Evolutionary conservation across 2,888 invertebrate species (phyloP).

Genomic region (Timema podura): DNA sequence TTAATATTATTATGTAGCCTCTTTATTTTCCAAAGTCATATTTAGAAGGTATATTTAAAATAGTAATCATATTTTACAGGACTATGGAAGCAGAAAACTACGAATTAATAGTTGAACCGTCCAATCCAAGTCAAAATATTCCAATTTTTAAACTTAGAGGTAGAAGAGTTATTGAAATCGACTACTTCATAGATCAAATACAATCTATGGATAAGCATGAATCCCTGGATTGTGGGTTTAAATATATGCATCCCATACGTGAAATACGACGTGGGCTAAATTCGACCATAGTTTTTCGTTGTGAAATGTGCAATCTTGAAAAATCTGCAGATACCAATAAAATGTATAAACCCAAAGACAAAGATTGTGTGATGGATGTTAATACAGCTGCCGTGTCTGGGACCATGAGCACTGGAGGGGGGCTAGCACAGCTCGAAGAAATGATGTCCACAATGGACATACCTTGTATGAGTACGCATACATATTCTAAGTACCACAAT

Average conservation of each 20-base stretch:
- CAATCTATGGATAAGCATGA: background rate
- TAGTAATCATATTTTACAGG: too few relatives aligned
- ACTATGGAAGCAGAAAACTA: too few relatives aligned
- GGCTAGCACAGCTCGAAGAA: slow-evolving; percentile 21
- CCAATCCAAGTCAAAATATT: too few relatives aligned
- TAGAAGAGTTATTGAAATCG: background rate
- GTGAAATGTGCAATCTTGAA: slow-evolving; percentile 11
- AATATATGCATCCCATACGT: background rate
- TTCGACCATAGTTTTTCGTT: background rate
- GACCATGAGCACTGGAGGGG: slow-evolving; percentile 19
- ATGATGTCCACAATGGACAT: slow-evolving; percentile 18
- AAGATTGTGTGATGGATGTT: background rate
- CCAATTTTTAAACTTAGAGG: background rate
- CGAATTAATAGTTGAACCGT: too few relatives aligned
- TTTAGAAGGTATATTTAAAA: too few relatives aligned
- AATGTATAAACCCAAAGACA: background rate
- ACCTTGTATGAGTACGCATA: slow-evolving; percentile 21
- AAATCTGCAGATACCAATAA: background rate
- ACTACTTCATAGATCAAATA: background rate
- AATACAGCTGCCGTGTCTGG: slow-evolving; percentile 25
- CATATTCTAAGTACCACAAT: slow-evolving; percentile 19
- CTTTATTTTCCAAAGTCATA: too few relatives aligned
- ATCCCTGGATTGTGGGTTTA: background rate
- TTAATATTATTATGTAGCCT: too few relatives aligned
- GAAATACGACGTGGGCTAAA: slow-evolving; percentile 4